Percentiles rank a stretch among this genome's conserved stretches.
Evolutionary conservation across 2,888 invertebrate species (phyloP).

Genomic region (Ischnura elegans): DNA sequence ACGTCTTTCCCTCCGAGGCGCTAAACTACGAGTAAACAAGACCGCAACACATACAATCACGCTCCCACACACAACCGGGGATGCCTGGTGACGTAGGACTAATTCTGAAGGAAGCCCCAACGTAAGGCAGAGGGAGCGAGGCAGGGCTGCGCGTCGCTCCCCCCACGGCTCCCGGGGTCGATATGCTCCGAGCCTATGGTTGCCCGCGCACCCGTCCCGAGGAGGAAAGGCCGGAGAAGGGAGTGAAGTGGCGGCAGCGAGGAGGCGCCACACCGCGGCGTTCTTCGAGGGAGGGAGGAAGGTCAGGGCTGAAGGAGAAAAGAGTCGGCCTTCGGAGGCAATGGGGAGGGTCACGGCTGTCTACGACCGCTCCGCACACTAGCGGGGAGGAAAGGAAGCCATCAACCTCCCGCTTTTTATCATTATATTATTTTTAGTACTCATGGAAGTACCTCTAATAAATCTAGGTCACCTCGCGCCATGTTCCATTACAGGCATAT

Average conservation of each 20-base stretch:
- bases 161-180: conserved; percentile 14
- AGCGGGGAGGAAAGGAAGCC: background rate
- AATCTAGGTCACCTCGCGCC: too few relatives aligned
- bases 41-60: background rate
- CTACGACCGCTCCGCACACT: background rate
- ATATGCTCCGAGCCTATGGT: background rate
- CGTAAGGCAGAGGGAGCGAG: background rate
- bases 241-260: background rate
- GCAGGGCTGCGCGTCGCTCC: conserved; percentile 4
- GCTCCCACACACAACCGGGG: background rate
- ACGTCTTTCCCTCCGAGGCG: background rate
- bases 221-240: background rate
- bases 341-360: conserved; percentile 25
- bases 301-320: conserved; percentile 15
- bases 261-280: background rate
- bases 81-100: conserved; percentile 16
- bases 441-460: too few relatives aligned
- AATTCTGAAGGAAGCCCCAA: conserved; percentile 1
- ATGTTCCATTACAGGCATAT: too few relatives aligned
- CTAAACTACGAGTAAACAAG: conserved; percentile 17
- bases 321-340: conserved; percentile 29
- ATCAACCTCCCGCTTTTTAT: too few relatives aligned
- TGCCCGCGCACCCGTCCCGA: background rate
- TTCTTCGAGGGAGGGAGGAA: background rate
- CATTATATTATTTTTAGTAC: too few relatives aligned